phyloP scores from a whole-genome alignment of 2,113 vertebrate genomes.

The Empidonax traillii region DNA sequence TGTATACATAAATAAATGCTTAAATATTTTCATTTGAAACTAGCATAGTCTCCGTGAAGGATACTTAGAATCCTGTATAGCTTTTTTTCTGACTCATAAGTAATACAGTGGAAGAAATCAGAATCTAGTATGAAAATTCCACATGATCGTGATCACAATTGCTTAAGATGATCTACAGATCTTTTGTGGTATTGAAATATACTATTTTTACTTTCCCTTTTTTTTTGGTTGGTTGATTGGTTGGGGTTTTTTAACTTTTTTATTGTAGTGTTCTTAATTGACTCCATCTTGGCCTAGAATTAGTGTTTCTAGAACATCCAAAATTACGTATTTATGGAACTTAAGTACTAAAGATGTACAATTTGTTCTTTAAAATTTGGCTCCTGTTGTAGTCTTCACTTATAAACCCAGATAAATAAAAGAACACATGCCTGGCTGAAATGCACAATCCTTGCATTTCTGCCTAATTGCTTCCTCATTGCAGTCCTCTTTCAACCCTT shows the following conservation, averaged over 20 bases:
- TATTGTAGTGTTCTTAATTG: not conserved
- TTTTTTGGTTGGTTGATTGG: not conserved
- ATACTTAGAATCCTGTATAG: not conserved
- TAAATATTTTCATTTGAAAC: not conserved
- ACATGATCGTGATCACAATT: not conserved
- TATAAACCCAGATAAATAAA: slow-evolving; percentile 19
- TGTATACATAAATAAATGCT: not conserved
- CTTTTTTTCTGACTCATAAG: not conserved
- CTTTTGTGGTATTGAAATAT: not conserved
- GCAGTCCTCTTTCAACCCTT: not conserved
- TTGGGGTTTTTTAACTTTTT: not conserved
- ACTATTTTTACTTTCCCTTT: not conserved
- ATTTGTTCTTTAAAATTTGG: slow-evolving; percentile 53
- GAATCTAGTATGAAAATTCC: not conserved
- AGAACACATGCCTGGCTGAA: slow-evolving; percentile 14
- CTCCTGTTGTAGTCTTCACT: not conserved
- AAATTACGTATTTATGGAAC: slow-evolving; percentile 46
- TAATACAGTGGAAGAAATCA: not conserved
- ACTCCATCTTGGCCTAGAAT: not conserved
- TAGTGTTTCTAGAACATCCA: slow-evolving; percentile 8
- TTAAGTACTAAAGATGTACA: slow-evolving; percentile 29
- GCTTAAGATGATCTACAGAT: not conserved
- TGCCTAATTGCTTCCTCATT: slow-evolving; percentile 1
- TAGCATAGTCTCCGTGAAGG: not conserved
- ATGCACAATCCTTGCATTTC: not conserved